Evolutionary conservation across 1,140 invertebrate genomes (phyloP), one percentile per base, ranked within the genome.

Genomic region (Drosophila orosa): DNA sequence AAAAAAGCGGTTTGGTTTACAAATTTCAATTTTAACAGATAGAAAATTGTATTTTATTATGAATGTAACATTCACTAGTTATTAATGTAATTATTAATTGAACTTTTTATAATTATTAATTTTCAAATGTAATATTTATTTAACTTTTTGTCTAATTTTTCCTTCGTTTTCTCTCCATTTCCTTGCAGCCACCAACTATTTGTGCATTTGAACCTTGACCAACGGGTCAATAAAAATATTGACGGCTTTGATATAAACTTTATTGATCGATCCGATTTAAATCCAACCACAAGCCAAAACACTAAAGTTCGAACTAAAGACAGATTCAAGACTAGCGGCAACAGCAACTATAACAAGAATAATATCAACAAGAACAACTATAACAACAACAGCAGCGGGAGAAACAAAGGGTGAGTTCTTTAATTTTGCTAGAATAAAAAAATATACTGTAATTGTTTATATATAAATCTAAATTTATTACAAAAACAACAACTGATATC

Each of bases 151-250:
- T 7, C 27, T n/a, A 39, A 44, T 0, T 27, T 1, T 17, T n/a
- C n/a, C n/a, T 4, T 15, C 1, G 0, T 1, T 24, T 8, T 0
- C 3, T 25, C n/a, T 47, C 3, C 33, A 7, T 47, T n/a, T 66
- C 6, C 40, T 69, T 61, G 13, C 76, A 87, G 83, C 71, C 72
- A 68, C 67, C 76, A 71, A 72, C 40, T 29, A 39, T 39, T 72
- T 71, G 50, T 58, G 72, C 78, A 60, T 71, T 77, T 74, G 60
- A 68, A 60, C 59, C 71, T 61, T 58, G 55, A 67, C 78, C 45
- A 73, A 81, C 44, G 72, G 72, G 58, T 47, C 42, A 84, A 77
- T 82, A 59, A 63, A 12, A 74, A 66, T 68, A 80, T 84, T 84
- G 78, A 63, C 82, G 66, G 69, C 37, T 60, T 63, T 50, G 52